phyloP scores from a whole-genome alignment of 2,888 invertebrate genomes.

The Halictus ligatus region DNA sequence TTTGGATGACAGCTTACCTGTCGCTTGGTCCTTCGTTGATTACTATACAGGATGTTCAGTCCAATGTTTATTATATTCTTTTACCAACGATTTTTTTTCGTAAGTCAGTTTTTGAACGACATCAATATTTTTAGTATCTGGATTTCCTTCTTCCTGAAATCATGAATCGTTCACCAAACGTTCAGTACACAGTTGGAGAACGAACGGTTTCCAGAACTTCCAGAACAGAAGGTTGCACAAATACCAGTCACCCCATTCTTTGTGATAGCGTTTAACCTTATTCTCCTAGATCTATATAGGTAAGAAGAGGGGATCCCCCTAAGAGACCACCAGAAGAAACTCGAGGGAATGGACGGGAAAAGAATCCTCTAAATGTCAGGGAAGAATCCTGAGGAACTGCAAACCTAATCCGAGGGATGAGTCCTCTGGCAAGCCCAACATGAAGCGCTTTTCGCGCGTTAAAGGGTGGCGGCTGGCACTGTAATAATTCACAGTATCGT shows the following conservation, averaged over 20 bases:
- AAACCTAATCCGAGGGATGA: conserved; percentile 3
- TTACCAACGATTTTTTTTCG: no score
- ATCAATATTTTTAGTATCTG: not conserved
- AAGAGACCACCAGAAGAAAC: not conserved
- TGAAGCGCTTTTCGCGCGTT: not conserved
- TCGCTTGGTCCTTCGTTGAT: not conserved
- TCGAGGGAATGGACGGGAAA: not conserved
- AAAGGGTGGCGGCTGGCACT: not conserved
- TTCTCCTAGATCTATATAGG: not conserved
- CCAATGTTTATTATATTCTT: no score
- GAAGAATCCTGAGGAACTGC: not conserved
- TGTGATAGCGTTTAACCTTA: not conserved
- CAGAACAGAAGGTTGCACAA: not conserved
- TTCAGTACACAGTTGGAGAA: not conserved
- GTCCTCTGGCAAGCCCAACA: not conserved
- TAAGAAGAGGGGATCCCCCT: not conserved
- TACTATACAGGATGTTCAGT: no score
- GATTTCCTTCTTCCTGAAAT: not conserved
- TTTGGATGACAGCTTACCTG: not conserved
- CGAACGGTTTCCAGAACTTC: not conserved
- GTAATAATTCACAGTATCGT: not conserved
- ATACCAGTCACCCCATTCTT: not conserved
- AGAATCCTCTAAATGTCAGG: not conserved
- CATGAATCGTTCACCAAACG: not conserved
- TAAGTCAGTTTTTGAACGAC: no score